These are phyloP conservation scores for Aix galericulata DNA, from an alignment of 2,113 vertebrate genomes.

Conservation along the genomic window DNA sequence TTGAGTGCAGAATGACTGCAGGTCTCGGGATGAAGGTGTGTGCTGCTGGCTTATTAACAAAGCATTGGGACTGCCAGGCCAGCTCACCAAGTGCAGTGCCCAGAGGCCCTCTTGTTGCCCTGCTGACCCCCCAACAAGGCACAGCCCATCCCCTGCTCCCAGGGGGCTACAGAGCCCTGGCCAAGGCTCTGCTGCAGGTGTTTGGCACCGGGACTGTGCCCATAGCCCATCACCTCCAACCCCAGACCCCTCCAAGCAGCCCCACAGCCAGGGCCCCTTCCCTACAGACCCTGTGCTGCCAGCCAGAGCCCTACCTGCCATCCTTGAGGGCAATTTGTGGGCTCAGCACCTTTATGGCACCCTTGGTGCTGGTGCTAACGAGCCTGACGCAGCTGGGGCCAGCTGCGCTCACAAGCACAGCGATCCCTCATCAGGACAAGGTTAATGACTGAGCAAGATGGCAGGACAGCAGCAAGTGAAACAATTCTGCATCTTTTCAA, in stretches of 20 bases:
- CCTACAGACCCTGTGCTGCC: rapidly evolving
- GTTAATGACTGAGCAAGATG: background rate
- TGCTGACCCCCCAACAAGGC: rapidly evolving
- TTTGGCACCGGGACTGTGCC: background rate
- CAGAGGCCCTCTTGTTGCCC: background rate
- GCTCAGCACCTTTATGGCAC: background rate
- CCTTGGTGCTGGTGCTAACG: background rate
- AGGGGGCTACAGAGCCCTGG: background rate
- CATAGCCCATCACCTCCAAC: rapidly evolving
- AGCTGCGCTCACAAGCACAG: background rate
- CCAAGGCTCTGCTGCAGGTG: background rate
- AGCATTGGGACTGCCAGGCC: background rate
- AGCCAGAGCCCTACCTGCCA: background rate
- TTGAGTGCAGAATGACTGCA: rapidly evolving
- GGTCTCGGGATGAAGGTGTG: background rate
- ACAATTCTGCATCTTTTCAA: background rate
- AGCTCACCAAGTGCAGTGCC: background rate
- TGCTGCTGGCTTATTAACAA: background rate
- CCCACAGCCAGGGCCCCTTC: rapidly evolving
- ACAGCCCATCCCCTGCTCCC: background rate
- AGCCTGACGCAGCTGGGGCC: background rate
- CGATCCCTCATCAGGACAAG: background rate
- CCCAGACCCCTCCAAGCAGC: background rate
- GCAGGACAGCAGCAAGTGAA: background rate
- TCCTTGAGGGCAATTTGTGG: rapidly evolving